phyloP scores from a whole-genome alignment of 2,797 vertebrate species.

The Melanotaenia maccullochi region DNA sequence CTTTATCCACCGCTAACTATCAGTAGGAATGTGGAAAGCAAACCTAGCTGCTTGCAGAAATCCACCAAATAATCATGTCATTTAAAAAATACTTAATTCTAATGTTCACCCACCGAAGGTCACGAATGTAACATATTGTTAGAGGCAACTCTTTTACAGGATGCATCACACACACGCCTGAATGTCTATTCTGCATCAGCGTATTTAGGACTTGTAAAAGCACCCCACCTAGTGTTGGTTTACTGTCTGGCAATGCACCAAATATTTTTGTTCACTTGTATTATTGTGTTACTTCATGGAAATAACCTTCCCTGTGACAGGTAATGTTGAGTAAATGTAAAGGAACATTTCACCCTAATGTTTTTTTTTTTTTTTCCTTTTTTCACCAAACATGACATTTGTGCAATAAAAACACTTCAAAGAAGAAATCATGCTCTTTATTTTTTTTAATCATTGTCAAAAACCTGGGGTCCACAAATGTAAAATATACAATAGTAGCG shows the following conservation, averaged over 20 bases:
- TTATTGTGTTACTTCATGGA: conserved; percentile 11
- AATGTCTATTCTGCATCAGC: background rate
- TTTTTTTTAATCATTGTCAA: conserved; percentile 14
- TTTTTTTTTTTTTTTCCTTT: conserved; percentile 32
- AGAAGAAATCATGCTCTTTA: conserved; percentile 31
- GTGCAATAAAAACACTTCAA: conserved; percentile 79
- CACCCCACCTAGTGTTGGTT: conserved; percentile 23
- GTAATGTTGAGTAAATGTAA: conserved; percentile 12
- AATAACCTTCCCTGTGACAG: conserved; percentile 1
- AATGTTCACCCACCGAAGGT: conserved; percentile 54
- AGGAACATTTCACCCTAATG: conserved; percentile 36
- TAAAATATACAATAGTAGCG: conserved; percentile 36
- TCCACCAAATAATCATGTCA: conserved; percentile 1
- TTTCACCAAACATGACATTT: conserved; percentile 71
- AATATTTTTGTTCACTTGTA: conserved; percentile 13
- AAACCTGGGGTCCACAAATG: conserved; percentile 28
- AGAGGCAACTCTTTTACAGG: conserved; percentile 23
- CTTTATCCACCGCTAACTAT: background rate
- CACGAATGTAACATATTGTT: conserved; percentile 60
- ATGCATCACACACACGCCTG: background rate
- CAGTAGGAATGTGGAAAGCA: background rate
- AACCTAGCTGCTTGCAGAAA: too few species aligned
- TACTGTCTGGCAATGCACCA: background rate
- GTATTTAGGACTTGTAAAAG: conserved; percentile 11
- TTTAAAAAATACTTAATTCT: conserved; percentile 12